Percentiles rank a stretch among this genome's conserved stretches.
These are phyloP conservation scores for Vanacampus margaritifer DNA, from an alignment of 2,113 vertebrate genomes.

Conservation along the genomic window DNA sequence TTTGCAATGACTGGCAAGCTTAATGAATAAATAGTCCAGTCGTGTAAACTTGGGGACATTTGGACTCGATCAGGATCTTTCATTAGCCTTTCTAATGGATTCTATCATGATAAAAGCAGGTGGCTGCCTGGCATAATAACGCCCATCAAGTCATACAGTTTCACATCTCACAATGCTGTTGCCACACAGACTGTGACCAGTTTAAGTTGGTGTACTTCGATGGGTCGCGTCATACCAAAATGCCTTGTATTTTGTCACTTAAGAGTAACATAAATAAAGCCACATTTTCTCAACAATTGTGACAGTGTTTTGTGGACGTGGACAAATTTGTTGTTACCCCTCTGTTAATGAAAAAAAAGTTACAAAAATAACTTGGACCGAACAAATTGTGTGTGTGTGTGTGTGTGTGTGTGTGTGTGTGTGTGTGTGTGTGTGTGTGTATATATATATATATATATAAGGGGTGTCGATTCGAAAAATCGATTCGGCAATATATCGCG, in stretches of 20 bases:
- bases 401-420: too few relatives aligned
- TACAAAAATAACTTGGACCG: too few relatives aligned
- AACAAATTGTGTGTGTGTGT: too few relatives aligned
- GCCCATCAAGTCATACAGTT: not conserved
- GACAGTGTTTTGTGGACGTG: not conserved
- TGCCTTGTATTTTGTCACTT: not conserved
- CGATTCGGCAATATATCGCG: too few relatives aligned
- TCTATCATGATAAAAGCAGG: not conserved
- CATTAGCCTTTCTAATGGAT: not conserved
- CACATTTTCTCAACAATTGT: not conserved
- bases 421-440: too few relatives aligned
- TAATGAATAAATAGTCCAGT: not conserved
- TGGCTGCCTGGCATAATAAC: not conserved
- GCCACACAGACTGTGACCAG: not conserved
- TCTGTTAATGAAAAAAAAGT: too few relatives aligned
- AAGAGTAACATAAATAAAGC: not conserved
- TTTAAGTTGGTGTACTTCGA: not conserved
- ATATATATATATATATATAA: too few relatives aligned
- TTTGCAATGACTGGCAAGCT: not conserved
- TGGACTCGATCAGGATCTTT: not conserved
- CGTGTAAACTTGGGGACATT: not conserved
- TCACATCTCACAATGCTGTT: not conserved
- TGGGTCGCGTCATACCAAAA: too few relatives aligned
- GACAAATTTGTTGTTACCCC: too few relatives aligned
- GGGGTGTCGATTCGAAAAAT: too few relatives aligned